Evolutionary conservation across 2,113 vertebrate genomes (phyloP).

Genomic region (Campylorhamphus procurvoides): DNA sequence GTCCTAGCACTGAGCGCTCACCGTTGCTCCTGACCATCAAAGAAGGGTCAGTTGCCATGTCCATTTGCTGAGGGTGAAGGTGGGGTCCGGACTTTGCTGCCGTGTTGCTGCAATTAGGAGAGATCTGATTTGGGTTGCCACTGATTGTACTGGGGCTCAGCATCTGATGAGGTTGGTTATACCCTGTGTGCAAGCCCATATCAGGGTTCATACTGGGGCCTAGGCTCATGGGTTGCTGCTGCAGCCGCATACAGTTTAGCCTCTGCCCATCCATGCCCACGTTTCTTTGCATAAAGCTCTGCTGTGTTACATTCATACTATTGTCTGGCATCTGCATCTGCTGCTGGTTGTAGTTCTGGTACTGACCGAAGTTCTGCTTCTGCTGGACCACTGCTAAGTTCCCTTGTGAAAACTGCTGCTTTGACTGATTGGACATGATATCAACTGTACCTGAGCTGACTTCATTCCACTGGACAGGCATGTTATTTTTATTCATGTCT

Average conservation of each 20-base stretch:
- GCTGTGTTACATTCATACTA: constrained; percentile 65
- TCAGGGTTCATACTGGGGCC: constrained; percentile 66
- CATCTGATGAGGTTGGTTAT: constrained; percentile 79
- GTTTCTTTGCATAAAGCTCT: constrained; percentile 74
- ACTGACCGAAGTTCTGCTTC: constrained; percentile 85
- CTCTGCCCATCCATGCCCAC: constrained; percentile 76
- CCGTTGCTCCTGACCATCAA: constrained; percentile 64
- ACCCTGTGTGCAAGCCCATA: constrained; percentile 75
- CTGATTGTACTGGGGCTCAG: constrained; percentile 68
- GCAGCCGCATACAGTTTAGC: constrained; percentile 76
- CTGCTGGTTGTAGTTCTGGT: constrained; percentile 83
- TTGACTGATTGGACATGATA: constrained; percentile 75
- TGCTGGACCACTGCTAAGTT: constrained; percentile 86
- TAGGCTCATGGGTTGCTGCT: constrained; percentile 73
- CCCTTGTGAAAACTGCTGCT: constrained; percentile 78
- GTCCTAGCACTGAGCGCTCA: constrained; percentile 58
- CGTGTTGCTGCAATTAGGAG: constrained; percentile 73
- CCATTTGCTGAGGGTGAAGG: constrained; percentile 71
- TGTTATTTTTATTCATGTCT: constrained; percentile 85
- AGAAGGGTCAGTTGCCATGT: constrained; percentile 19
- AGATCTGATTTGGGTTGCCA: constrained; percentile 73
- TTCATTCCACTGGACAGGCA: constrained; percentile 99
- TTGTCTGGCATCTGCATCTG: constrained; percentile 79
- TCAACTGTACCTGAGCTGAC: constrained; percentile 96
- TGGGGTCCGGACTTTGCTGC: constrained; percentile 57